A percentile compares a stretch with the other conserved stretches of the same genome.
Evolutionary conservation across 64 coral and sea anemone species (phyloP).

Genomic region (Actinia equina): DNA sequence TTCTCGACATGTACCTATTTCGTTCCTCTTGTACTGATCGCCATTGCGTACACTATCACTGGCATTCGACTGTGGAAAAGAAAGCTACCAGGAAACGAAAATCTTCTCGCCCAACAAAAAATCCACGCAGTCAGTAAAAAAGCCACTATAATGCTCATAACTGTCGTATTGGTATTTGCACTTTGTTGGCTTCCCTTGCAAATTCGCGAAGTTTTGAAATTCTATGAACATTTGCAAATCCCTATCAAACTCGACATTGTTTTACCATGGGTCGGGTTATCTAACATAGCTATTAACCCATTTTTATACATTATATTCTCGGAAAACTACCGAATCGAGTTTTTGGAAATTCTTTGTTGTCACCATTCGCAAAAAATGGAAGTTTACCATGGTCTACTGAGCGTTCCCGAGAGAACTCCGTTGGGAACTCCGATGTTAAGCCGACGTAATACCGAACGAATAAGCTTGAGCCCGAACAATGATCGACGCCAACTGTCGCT

Average conservation of each 20-base stretch:
- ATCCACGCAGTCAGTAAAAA: slow-evolving; percentile 57
- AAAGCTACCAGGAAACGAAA: slow-evolving; percentile 70
- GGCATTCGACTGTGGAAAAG: slow-evolving; percentile 56
- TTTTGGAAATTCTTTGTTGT: slow-evolving; percentile 51
- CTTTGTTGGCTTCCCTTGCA: slow-evolving; percentile 80
- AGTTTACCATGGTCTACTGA: slow-evolving; percentile 36
- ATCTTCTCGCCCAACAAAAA: slow-evolving; percentile 52
- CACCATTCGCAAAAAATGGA: slow-evolving; percentile 18
- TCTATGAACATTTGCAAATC: slow-evolving; percentile 5
- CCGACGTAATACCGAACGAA: slow-evolving; percentile 3
- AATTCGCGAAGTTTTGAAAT: slow-evolving; percentile 50
- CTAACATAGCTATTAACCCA: slow-evolving; percentile 76
- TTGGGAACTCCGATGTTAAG: slow-evolving; percentile 36
- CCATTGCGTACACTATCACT: slow-evolving; percentile 45
- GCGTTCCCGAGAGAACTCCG: slow-evolving; percentile 20
- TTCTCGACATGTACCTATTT: slow-evolving; percentile 58
- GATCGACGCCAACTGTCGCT: background rate
- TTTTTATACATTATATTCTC: slow-evolving; percentile 83
- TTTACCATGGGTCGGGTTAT: slow-evolving; percentile 67
- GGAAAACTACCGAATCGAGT: slow-evolving; percentile 80
- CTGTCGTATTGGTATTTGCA: slow-evolving; percentile 84
- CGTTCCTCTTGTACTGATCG: slow-evolving; percentile 56
- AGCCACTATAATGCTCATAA: slow-evolving; percentile 79
- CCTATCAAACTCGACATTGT: slow-evolving; percentile 14
- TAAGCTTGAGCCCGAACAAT: background rate